These are phyloP conservation scores for Phyllopteryx taeniolatus DNA, from an alignment of 2,113 vertebrate species.

Conservation along the genomic window DNA sequence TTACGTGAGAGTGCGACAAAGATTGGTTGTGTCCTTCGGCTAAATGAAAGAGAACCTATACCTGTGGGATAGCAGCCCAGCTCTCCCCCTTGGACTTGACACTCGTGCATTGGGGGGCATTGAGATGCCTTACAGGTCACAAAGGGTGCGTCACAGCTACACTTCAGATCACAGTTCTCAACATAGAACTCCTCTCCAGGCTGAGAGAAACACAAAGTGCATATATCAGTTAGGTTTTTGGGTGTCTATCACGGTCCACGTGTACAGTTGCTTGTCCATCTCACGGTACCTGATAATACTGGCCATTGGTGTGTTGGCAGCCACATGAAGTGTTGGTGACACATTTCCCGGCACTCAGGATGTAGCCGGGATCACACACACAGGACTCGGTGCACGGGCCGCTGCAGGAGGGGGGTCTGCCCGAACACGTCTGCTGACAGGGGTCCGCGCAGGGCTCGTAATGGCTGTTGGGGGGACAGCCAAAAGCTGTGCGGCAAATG, in stretches of 20 bases:
- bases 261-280: background rate
- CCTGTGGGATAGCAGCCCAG: slow-evolving; percentile 74
- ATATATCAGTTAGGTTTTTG: background rate
- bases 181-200: slow-evolving; percentile 69
- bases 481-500: no score
- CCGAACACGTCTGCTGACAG: slow-evolving; percentile 63
- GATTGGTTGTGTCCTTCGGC: background rate
- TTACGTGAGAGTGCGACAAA: background rate
- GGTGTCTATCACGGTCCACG: background rate
- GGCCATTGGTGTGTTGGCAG: slow-evolving; percentile 57
- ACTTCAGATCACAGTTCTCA: slow-evolving; percentile 62
- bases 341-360: slow-evolving; percentile 71
- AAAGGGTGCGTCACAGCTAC: slow-evolving; percentile 56
- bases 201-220: slow-evolving; percentile 39
- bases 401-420: slow-evolving; percentile 51
- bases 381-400: slow-evolving; percentile 70
- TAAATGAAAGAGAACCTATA: slow-evolving; percentile 36
- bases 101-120: slow-evolving; percentile 69
- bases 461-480: slow-evolving; percentile 65
- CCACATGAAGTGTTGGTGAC: slow-evolving; percentile 65
- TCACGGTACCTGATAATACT: slow-evolving; percentile 69
- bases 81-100: slow-evolving; percentile 61
- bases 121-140: slow-evolving; percentile 52
- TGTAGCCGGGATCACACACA: slow-evolving; percentile 70
- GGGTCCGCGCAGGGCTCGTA: slow-evolving; percentile 62